phyloP scores from a whole-genome alignment of 2,113 vertebrate genomes.

The Gymnocephalus cernua region DNA sequence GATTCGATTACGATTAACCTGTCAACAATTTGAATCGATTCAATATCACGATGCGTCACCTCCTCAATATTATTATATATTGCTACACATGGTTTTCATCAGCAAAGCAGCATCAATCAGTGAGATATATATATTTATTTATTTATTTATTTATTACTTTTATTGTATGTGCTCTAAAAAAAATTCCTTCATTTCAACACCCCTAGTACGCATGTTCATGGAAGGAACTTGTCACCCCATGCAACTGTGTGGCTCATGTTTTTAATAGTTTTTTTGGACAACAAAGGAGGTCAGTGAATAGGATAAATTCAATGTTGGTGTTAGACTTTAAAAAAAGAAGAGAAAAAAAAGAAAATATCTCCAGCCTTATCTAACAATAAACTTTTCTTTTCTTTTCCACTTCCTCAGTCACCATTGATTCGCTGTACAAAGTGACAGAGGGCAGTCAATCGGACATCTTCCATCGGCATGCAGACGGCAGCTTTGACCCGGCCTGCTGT shows the following conservation, averaged over 20 bases:
- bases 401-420: constrained; percentile 94
- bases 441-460: constrained; percentile 95
- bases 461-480: constrained; percentile 92
- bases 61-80: too few relatives aligned
- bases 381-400: constrained; percentile 3
- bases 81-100: too few relatives aligned
- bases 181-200: too few relatives aligned
- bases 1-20: too few relatives aligned
- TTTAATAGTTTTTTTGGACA: background rate
- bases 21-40: too few relatives aligned
- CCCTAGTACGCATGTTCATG: background rate
- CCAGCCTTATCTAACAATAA: background rate
- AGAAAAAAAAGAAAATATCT: too few relatives aligned
- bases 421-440: constrained; percentile 97
- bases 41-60: too few relatives aligned
- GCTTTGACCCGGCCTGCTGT: constrained; percentile 93
- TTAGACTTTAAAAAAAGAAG: too few relatives aligned
- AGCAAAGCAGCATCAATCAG: too few relatives aligned
- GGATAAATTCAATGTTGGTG: background rate
- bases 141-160: too few relatives aligned
- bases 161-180: too few relatives aligned
- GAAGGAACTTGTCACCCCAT: background rate
- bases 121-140: too few relatives aligned
- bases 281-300: background rate
- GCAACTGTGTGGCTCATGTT: background rate